Evolutionary conservation across 2,797 vertebrate species (phyloP).

Genomic region (Botia kubotai): DNA sequence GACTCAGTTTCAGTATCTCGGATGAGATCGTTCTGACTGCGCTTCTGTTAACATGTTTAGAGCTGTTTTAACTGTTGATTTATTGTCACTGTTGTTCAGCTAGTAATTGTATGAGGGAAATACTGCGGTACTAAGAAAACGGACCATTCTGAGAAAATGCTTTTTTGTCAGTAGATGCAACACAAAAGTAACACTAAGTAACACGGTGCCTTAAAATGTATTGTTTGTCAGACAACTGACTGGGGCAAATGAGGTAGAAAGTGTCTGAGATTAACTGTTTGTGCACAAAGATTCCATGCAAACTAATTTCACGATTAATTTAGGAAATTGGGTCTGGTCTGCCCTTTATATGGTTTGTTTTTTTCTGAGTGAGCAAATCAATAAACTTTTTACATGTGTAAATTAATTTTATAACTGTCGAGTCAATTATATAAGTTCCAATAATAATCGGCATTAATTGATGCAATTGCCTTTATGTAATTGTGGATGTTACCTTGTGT

Average conservation of each 20-base stretch:
- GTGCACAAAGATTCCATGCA: slow-evolving; percentile 13
- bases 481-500: too few relatives aligned
- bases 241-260: neutral
- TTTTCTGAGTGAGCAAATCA: slow-evolving; percentile 37
- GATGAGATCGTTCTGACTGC: slow-evolving; percentile 8
- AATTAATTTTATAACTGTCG: neutral
- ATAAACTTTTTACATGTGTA: slow-evolving; percentile 53
- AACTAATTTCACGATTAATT: slow-evolving; percentile 16
- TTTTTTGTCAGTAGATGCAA: neutral
- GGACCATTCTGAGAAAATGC: slow-evolving; percentile 7
- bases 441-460: neutral
- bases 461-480: neutral
- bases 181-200: slow-evolving; percentile 18
- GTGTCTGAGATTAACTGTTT: neutral
- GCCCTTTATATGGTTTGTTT: slow-evolving; percentile 16
- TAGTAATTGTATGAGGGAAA: neutral
- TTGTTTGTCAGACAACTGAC: neutral
- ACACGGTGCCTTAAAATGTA: neutral
- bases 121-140: slow-evolving; percentile 10
- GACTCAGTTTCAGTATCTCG: neutral
- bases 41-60: neutral
- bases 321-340: neutral
- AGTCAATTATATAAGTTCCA: neutral
- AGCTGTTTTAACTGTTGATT: slow-evolving; percentile 11
- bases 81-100: neutral